Evolutionary conservation across 2,888 invertebrate genomes (phyloP).

Genomic region (Noctua fimbriata): DNA sequence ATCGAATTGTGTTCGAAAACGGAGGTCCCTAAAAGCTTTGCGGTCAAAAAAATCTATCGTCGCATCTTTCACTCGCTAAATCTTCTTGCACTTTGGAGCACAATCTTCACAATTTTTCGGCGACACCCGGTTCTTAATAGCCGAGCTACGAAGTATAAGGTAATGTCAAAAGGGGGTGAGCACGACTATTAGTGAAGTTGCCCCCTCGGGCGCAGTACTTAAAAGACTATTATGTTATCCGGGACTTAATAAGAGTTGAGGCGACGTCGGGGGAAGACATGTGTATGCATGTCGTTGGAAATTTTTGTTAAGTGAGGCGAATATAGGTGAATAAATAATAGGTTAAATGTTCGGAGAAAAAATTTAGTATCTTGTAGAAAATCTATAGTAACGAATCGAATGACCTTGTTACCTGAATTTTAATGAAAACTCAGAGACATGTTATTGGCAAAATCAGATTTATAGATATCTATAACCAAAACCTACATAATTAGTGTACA

Average conservation of each 20-base stretch:
- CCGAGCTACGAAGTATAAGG: conserved; percentile 12
- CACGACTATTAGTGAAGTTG: conserved; percentile 37
- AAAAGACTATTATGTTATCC: conserved; percentile 53
- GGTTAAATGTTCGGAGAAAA: not conserved
- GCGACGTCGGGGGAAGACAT: conserved; percentile 1
- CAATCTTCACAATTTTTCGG: conserved; percentile 28
- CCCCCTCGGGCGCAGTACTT: conserved; percentile 43
- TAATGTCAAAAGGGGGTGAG: conserved; percentile 24
- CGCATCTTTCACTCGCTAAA: conserved; percentile 8
- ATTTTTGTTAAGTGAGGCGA: not conserved
- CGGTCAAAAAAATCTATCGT: not conserved
- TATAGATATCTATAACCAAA: too few species aligned
- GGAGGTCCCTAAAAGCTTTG: not conserved
- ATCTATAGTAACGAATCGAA: too few species aligned
- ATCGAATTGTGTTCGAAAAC: not conserved
- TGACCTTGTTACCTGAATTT: not conserved
- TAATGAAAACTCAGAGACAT: not conserved
- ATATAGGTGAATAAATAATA: not conserved
- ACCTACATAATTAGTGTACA: not conserved
- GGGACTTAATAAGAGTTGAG: conserved; percentile 50
- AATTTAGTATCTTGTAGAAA: not conserved
- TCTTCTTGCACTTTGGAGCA: conserved; percentile 21
- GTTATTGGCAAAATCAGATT: not conserved
- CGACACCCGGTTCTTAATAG: conserved; percentile 27
- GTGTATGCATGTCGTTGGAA: conserved; percentile 3